Conservation (phyloP, 1,140 invertebrate genomes). For the Tetragnatha versicolor region DNA sequence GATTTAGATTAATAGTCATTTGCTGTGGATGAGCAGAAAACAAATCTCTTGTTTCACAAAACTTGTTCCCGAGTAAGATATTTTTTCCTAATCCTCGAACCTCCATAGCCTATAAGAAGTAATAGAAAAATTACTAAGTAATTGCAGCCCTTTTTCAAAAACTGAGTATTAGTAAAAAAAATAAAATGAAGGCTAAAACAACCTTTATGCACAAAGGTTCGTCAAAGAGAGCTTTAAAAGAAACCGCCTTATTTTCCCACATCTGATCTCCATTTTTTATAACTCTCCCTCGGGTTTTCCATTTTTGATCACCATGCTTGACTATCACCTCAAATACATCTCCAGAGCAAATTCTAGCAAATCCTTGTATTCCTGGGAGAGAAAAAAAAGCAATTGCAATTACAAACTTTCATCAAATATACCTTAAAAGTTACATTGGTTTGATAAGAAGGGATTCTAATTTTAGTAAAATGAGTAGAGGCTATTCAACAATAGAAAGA, state of each 20-base stretch:
- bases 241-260: constrained; percentile 67
- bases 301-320: constrained; percentile 71
- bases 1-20: constrained; percentile 73
- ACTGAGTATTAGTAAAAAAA: constrained; percentile 27
- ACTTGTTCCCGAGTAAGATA: constrained; percentile 69
- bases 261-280: constrained; percentile 68
- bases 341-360: constrained; percentile 71
- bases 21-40: constrained; percentile 72
- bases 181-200: constrained; percentile 57
- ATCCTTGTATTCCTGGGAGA: constrained; percentile 69
- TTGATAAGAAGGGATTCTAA: background rate
- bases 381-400: background rate
- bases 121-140: background rate
- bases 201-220: constrained; percentile 71
- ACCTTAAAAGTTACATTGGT: background rate
- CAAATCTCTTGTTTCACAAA: constrained; percentile 71
- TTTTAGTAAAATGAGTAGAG: too few species aligned
- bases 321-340: constrained; percentile 73
- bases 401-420: background rate
- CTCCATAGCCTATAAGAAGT: constrained; percentile 65
- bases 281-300: constrained; percentile 70
- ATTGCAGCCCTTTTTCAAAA: constrained; percentile 60
- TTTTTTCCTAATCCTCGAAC: constrained; percentile 66
- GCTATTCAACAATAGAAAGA: too few species aligned
- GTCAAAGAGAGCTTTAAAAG: constrained; percentile 68